Base-by-base conservation (phyloP, 2,888 invertebrate genomes). In the Cataglyphis cursor region DNA sequence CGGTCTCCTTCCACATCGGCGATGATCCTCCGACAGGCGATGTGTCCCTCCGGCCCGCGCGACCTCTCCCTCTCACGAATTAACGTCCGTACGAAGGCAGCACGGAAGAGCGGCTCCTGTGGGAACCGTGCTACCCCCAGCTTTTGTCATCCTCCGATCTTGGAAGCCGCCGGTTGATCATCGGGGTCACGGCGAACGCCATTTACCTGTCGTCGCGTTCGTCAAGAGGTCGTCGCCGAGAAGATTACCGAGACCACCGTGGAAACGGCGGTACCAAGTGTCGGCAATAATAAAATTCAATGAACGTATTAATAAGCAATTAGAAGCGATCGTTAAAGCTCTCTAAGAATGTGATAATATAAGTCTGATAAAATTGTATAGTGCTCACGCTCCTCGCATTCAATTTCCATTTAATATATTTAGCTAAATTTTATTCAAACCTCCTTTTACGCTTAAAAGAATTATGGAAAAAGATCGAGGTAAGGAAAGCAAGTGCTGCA, bases 81-180 rank as follows among this genome's bases (percentile, higher is more conserved):
- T 89, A 90, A 86, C 82, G 85, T 87, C 72, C 44, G 78, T 84
- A 88, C 83, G 78, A 59, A 51, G 78, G 70, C 85, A 83, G 87
- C 92, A 91, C 91, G 92, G 87, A 91, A 91, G 90, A 90, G 86
- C 85, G 81, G 85, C 70, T 85, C 89, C 88, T 91, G 90, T 90
- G 90, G 87, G 91, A 91, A 90, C 85, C 72, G 61, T 76, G 59
- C 35, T 66, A 68, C 68, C 44, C 44, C 68, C 44, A 31, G 70
- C 78, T 78, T 78, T 78, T 78, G 75, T 85, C 88, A 83, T 84
- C 83, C 84, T 64, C 59, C 84, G 72, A 84, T 84, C 82, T 74
- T 65, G 66, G 78, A 80, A 80, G 59, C 78, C 78, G 59, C 59
- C 31, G 35, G 44, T 24, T 78, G 59, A 70, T 62, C 81, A 62